phyloP scores from a whole-genome alignment of 2,888 invertebrate species.

The Andrena haemorrhoa region DNA sequence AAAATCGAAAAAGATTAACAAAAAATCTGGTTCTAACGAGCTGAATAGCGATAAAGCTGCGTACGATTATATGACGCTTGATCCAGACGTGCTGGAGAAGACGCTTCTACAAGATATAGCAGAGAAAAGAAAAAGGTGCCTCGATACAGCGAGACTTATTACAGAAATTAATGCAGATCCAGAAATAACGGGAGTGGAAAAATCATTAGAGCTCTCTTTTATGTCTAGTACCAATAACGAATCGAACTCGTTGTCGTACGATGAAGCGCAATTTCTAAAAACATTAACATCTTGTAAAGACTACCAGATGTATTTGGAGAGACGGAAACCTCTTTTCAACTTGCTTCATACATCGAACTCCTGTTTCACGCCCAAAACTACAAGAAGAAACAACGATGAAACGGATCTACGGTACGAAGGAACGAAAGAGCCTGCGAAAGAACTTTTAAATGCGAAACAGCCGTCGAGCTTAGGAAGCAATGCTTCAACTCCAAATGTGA shows the following conservation, averaged over 20 bases:
- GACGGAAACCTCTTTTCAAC: conserved; percentile 47
- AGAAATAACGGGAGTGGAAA: conserved; percentile 50
- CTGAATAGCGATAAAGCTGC: background rate
- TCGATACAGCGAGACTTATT: conserved; percentile 79
- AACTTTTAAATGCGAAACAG: background rate
- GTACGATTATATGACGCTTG: conserved; percentile 26
- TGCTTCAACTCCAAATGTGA: background rate
- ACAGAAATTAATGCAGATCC: conserved; percentile 75
- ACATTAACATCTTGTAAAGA: conserved; percentile 75
- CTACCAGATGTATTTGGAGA: conserved; percentile 74
- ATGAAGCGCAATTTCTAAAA: conserved; percentile 68
- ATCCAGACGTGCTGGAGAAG: conserved; percentile 70
- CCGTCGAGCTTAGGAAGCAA: background rate
- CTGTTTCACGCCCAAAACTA: background rate
- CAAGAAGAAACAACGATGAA: background rate
- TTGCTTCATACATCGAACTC: conserved; percentile 16
- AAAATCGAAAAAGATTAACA: conserved; percentile 18
- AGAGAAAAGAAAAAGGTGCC: conserved; percentile 78
- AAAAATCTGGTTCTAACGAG: background rate
- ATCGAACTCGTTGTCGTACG: conserved; percentile 7
- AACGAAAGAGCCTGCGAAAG: background rate
- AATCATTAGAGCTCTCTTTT: conserved; percentile 51
- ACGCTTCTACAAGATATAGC: conserved; percentile 76
- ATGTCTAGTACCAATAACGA: conserved; percentile 43
- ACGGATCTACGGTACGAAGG: background rate